These are phyloP conservation scores for Drosophila nigromelanica DNA, from an alignment of 1,140 invertebrate genomes.

Conservation along the genomic window DNA sequence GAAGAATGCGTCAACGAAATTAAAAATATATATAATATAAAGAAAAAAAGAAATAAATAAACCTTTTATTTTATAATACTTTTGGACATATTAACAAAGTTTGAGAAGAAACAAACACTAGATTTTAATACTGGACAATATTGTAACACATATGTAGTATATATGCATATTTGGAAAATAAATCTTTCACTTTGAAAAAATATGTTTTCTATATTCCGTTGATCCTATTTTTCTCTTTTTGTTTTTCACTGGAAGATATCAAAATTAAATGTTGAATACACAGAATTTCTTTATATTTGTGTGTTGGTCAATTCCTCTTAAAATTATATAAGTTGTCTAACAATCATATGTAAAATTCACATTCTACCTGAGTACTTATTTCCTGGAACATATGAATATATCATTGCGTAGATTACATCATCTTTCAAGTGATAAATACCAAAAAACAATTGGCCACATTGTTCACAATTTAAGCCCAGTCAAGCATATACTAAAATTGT, in stretches of 20 bases:
- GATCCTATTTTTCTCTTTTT: no score
- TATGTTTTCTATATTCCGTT: no score
- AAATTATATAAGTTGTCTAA: not conserved
- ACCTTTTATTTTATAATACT: not conserved
- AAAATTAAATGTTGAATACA: no score
- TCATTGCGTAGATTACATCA: slow-evolving; percentile 37
- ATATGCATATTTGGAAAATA: no score
- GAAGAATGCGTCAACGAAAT: not conserved
- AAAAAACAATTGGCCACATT: slow-evolving; percentile 34
- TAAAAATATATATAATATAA: not conserved
- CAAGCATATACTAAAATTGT: slow-evolving; percentile 2
- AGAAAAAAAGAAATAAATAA: not conserved
- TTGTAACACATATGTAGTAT: no score
- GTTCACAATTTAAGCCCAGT: slow-evolving; percentile 6
- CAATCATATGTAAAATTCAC: not conserved
- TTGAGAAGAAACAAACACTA: not conserved
- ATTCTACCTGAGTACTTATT: not conserved
- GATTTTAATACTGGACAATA: no score
- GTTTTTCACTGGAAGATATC: no score
- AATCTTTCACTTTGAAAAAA: no score
- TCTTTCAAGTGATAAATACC: slow-evolving; percentile 12
- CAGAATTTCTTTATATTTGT: not conserved
- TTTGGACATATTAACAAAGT: not conserved
- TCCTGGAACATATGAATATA: not conserved
- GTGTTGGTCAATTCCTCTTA: not conserved